Conservation (phyloP, 2,113 vertebrate species). For the Melanocharis versteri region DNA sequence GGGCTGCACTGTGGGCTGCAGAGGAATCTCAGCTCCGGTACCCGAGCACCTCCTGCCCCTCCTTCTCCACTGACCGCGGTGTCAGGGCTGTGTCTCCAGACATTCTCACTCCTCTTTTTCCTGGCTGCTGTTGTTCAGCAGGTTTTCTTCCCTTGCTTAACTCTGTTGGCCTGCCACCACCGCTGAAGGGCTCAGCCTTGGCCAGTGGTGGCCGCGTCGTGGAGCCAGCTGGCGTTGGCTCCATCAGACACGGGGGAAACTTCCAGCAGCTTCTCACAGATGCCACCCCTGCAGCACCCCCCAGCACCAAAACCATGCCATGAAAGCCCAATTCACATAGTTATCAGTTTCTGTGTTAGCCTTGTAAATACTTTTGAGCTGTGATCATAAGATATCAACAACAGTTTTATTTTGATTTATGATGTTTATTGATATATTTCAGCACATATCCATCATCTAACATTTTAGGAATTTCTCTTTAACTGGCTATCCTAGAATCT, state of each 20-base stretch:
- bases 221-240: accelerated
- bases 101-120: neutral
- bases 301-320: neutral
- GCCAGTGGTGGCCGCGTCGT: accelerated
- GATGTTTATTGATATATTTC: neutral
- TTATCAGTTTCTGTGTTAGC: neutral
- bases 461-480: neutral
- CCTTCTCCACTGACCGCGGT: neutral
- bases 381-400: neutral
- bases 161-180: neutral
- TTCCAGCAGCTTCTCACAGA: neutral
- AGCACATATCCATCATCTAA: neutral
- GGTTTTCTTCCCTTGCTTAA: no score
- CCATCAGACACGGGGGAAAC: accelerated
- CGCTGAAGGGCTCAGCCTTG: neutral
- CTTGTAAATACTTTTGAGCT: neutral
- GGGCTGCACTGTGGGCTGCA: accelerated
- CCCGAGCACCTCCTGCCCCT: neutral
- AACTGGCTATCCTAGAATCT: neutral
- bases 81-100: neutral
- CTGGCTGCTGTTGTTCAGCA: neutral
- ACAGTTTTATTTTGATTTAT: neutral
- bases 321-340: neutral
- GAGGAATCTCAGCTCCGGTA: neutral
- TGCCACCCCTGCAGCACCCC: accelerated